Conservation (phyloP, 2,797 vertebrate genomes). For the Onychomys arenicola region DNA sequence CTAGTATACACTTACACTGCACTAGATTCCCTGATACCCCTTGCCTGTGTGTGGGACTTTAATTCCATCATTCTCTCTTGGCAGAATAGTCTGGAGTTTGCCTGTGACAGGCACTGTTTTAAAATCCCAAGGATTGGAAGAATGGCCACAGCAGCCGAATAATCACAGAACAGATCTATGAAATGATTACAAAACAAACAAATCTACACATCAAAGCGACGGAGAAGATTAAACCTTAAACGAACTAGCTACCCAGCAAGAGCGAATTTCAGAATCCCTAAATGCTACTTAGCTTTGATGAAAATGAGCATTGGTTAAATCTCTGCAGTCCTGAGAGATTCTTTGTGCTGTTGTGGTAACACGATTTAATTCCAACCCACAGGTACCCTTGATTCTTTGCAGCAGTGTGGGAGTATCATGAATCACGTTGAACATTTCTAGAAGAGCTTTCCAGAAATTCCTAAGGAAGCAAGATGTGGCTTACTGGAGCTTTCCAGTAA, state of each 20-base stretch:
- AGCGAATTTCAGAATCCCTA: constrained; percentile 41
- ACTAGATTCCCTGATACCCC: constrained; percentile 18
- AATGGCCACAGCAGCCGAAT: constrained; percentile 18
- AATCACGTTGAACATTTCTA: neutral
- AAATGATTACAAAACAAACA: constrained; percentile 69
- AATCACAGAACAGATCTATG: constrained; percentile 69
- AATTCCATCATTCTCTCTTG: constrained; percentile 68
- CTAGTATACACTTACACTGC: constrained; percentile 43
- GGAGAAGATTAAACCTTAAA: constrained; percentile 51
- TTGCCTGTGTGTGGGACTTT: constrained; percentile 64
- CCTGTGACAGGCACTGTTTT: neutral
- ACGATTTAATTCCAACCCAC: neutral
- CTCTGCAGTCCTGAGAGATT: neutral
- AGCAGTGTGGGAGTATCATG: neutral
- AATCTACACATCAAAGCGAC: constrained; percentile 49
- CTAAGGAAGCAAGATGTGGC: neutral
- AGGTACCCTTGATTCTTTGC: constrained; percentile 8
- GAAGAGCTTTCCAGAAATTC: constrained; percentile 47
- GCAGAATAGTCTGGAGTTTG: constrained; percentile 17
- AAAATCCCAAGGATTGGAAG: constrained; percentile 52
- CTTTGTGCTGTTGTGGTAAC: neutral
- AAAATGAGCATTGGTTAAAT: neutral
- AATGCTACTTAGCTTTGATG: neutral
- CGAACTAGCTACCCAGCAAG: constrained; percentile 20
- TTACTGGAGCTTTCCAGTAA: constrained; percentile 43